Base-by-base conservation (phyloP, 2,888 invertebrate species). In the Aleiodes alternator region DNA sequence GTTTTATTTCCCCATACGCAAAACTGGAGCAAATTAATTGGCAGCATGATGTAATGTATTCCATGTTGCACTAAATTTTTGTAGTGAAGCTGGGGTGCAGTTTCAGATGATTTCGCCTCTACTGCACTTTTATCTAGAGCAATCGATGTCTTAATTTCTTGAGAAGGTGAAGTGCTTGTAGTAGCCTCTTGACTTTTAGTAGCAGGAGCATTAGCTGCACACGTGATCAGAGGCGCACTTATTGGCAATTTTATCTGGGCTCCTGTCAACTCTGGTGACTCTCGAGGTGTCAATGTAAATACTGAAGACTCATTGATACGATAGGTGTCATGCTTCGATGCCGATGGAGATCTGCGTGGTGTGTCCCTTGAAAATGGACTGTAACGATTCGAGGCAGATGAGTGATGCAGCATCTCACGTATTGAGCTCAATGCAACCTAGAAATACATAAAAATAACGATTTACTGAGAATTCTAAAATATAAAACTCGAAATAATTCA, bases 361-460 rank as follows among this genome's bases (percentile, higher is more conserved):
- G 7, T 23, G 8, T 56, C 56, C 29, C 56, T 56, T 0, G 56
- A 29, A 11, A 56, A 56, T 56, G 56, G 56, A 23, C 56, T 29
- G 29, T 56, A 56, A 8, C 56, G 56, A 16, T 29, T 29, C 5
- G 56, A 29, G 29, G 56, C 23, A 29, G 11, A 56, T 2, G 16
- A 56, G 23, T 56, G 16, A 4, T 56, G 14, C 14, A 56, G 56
- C 56, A 56, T 56, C 56, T 56, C 56, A 29, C 16, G 56, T 1
- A 56, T 16, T 11, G 56, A 56, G 11, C 11, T 56, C 56, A 56
- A 23, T 56, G 56, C 56, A 23, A 56, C 56, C 56, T 56, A 11
- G n/a, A 56, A 56, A 29, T 23, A 16, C 23, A 23, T 56, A 23
- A 2, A 16, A 16, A 6, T 29, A 8, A 56, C 6, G 8, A 56